Evolutionary conservation across 2,888 invertebrate species (phyloP), one percentile per base, ranked within the genome.

Genomic region (Amorpha juglandis): DNA sequence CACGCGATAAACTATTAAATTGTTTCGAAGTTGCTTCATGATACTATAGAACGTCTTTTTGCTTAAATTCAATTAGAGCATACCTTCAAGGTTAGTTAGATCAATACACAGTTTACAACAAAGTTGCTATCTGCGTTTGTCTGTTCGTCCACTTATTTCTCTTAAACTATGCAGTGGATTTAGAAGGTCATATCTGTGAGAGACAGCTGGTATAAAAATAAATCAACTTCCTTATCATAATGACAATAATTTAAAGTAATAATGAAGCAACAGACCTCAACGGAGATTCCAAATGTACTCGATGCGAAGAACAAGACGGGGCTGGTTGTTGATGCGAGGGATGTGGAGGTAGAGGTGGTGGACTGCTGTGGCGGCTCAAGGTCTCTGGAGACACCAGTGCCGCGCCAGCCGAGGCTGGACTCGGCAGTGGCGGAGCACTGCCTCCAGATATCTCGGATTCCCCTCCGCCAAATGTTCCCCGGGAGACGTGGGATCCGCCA

Each of bases 341-440:
- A 67, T 93, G 92, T 82, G 89, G 92, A 0, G 92, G 91, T 58
- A 91, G 76, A 0, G 92, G 85, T 87, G 95, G 92, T 0, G 92
- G 92, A 65, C 92, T 92, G 78, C 95, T 95, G 80, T 96, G 96
- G 71, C 95, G 90, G 84, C 95, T 95, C 80, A 96, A 94, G 71
- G 96, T 94, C 74, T 96, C 96, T 52, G 97, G 96, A 38, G 97
- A 96, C 73, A 96, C 96, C 78, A 97, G 94, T 66, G 96, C 95
- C 68, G 96, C 96, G 68, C 95, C 95, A 62, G 96, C 95, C 27
- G 96, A 96, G 38, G 96, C 96, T 50, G 96, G 96, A 68, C 96
- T 96, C 66, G 96, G 96, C 74, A 96, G 84, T n/a, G 95, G 95
- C 52, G 94, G 94, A 21, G 90, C 94, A 75, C 94, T 91, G 71